Evolutionary conservation across 1,140 invertebrate genomes (phyloP).

Genomic region (Solenopsis invicta): DNA sequence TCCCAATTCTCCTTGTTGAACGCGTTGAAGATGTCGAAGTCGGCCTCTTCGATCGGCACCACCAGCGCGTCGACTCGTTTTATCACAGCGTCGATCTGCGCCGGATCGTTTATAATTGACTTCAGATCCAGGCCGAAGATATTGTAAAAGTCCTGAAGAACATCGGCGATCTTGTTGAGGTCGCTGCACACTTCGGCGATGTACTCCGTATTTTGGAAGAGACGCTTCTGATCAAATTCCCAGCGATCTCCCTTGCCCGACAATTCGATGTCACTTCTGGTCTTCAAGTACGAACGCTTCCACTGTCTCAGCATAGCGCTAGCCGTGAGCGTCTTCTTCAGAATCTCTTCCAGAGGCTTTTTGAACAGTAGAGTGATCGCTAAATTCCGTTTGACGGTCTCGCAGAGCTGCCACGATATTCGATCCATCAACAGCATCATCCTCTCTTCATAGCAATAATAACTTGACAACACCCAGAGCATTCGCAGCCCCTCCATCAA

Average conservation of each 20-base stretch:
- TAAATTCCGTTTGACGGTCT: conserved; percentile 92
- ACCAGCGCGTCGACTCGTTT: conserved; percentile 91
- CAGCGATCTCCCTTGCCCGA: conserved; percentile 94
- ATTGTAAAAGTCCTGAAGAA: conserved; percentile 95
- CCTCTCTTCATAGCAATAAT: conserved; percentile 91
- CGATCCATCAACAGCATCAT: conserved; percentile 93
- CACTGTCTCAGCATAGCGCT: conserved; percentile 92
- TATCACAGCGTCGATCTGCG: conserved; percentile 93
- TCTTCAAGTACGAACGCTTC: conserved; percentile 92
- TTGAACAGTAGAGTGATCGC: conserved; percentile 91
- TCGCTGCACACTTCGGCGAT: conserved; percentile 92
- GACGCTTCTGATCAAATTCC: conserved; percentile 94
- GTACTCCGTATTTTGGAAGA: conserved; percentile 95
- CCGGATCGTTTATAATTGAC: conserved; percentile 94
- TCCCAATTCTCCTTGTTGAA: conserved; percentile 94
- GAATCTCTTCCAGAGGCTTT: conserved; percentile 86
- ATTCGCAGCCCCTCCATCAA: conserved; percentile 94
- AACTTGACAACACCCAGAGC: conserved; percentile 93
- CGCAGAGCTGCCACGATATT: conserved; percentile 93
- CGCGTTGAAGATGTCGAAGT: conserved; percentile 93
- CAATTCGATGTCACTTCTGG: conserved; percentile 92
- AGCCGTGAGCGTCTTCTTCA: conserved; percentile 87
- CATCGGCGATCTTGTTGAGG: conserved; percentile 90
- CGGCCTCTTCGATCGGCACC: conserved; percentile 90
- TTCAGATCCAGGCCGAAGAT: conserved; percentile 95